These are phyloP conservation scores for Hylyphantes graminicola DNA, from an alignment of 1,140 invertebrate species.

Conservation along the genomic window DNA sequence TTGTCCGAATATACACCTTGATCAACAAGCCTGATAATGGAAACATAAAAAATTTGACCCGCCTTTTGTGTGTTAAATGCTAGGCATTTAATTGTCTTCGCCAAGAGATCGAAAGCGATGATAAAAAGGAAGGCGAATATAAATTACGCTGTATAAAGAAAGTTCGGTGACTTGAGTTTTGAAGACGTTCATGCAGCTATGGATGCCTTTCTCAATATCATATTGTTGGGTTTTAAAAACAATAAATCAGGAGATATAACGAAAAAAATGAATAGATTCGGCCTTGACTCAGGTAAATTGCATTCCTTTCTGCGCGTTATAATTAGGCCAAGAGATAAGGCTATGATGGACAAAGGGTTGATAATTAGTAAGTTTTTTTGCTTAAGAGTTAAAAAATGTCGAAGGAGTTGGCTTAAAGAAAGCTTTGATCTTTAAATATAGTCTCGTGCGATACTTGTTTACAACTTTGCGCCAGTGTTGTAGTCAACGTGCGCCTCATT, in stretches of 20 bases:
- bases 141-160: neutral
- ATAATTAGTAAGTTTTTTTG: neutral
- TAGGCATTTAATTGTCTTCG: constrained; percentile 13
- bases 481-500: too few relatives aligned
- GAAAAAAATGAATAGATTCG: neutral
- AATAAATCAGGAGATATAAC: neutral
- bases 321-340: constrained; percentile 21
- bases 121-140: neutral
- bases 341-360: neutral
- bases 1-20: constrained; percentile 15
- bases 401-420: too few relatives aligned
- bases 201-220: too few relatives aligned
- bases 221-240: neutral
- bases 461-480: too few relatives aligned
- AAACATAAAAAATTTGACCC: neutral
- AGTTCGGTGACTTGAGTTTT: neutral
- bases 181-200: neutral
- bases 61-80: constrained; percentile 36
- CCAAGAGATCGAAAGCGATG: too few relatives aligned
- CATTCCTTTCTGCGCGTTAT: constrained; percentile 7
- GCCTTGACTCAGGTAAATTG: neutral
- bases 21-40: constrained; percentile 13
- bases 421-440: too few relatives aligned
- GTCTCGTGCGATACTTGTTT: too few relatives aligned
- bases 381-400: too few relatives aligned